Evolutionary conservation across 1,140 invertebrate genomes (phyloP).

Genomic region (Anthonomus grandis): DNA sequence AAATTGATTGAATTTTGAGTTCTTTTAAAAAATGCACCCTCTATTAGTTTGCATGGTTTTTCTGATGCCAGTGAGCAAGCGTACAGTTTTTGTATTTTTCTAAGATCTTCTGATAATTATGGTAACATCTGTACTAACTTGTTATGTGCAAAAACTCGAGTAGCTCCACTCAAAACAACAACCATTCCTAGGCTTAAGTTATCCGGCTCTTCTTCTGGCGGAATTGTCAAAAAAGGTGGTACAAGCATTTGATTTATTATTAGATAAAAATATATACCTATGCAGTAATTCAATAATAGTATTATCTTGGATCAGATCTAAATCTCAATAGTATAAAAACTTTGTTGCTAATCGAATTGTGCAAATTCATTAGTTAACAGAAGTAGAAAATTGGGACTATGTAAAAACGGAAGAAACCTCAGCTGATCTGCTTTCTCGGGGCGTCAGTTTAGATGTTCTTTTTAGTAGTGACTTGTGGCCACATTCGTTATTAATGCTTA

Average conservation of each 20-base stretch:
- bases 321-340: constrained; percentile 38
- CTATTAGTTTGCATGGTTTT: background rate
- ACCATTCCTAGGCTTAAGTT: constrained; percentile 31
- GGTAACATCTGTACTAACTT: background rate
- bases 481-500: constrained; percentile 7
- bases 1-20: constrained; percentile 25
- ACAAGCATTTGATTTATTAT: constrained; percentile 28
- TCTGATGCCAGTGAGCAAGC: constrained; percentile 34
- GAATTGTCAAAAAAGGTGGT: constrained; percentile 27
- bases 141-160: constrained; percentile 24
- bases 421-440: constrained; percentile 43
- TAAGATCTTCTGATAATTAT: background rate
- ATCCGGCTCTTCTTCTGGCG: constrained; percentile 36
- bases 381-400: constrained; percentile 45
- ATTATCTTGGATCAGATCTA: constrained; percentile 42
- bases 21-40: background rate
- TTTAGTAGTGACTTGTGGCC: constrained; percentile 27
- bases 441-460: constrained; percentile 17
- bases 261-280: constrained; percentile 8
- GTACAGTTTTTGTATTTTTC: constrained; percentile 4
- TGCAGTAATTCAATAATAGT: constrained; percentile 49
- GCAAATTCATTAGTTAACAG: constrained; percentile 36
- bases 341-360: constrained; percentile 47
- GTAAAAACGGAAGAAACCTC: constrained; percentile 43
- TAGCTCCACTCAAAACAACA: constrained; percentile 29